Evolutionary conservation across 2,888 invertebrate species (phyloP), one percentile per base, ranked within the genome.

Genomic region (Nematopogon swammerdamellus): DNA sequence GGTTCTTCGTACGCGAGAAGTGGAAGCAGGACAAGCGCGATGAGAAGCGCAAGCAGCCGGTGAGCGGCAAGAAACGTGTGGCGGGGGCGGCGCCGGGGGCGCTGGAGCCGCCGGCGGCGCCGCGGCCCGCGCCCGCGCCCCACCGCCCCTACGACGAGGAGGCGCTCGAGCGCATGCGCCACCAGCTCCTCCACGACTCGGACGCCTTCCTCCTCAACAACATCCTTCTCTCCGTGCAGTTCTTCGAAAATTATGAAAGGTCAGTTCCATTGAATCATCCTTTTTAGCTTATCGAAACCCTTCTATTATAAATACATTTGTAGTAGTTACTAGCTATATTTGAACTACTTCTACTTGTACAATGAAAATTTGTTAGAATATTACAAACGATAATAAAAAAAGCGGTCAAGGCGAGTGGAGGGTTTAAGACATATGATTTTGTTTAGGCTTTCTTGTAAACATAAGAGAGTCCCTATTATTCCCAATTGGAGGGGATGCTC

Each of bases 221-320:
- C 63, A 82, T 91, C 50, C 75, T 91, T 49, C 80, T 91, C 64
- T 85, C 86, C 14, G 79, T 89, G 18, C 89, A 91, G 68, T 91
- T 92, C 70, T 91, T 90, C 60, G 85, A 86, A 55, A 88, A 92
- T 65, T 91, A 84, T 61, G 87, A 91, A 64, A 82, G 84, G 91
- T 91, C 67, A 80, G 83, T 49, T 36, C 19, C 11, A 25, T 25
- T 25, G 25, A 25, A 25, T 6, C 25, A 6, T 25, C 5, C 25
- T 25, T 25, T 25, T 25, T 25, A 8, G 25, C 8, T 8, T 25
- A 25, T 25, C 25, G 25, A 25, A 25, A 8, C 4, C 25, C 4
- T n/a, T n/a, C n/a, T n/a, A n/a, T n/a, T n/a, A n/a, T n/a, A n/a
- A n/a, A n/a, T n/a, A n/a, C n/a, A n/a, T n/a, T n/a, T n/a, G n/a